These are phyloP conservation scores for Drosophila navojoa DNA, from an alignment of 1,140 invertebrate genomes.

Conservation along the genomic window DNA sequence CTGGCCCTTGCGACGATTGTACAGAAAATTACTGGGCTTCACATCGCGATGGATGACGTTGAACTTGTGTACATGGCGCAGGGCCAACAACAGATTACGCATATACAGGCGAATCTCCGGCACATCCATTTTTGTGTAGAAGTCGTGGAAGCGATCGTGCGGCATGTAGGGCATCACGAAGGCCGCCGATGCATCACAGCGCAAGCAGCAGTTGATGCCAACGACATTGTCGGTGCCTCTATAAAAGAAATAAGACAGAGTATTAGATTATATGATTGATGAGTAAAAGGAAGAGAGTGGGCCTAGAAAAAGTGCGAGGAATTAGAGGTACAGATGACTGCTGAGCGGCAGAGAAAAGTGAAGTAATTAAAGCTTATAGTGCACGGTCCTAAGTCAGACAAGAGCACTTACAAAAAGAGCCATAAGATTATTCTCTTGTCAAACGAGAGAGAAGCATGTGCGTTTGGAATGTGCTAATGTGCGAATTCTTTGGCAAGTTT, in stretches of 20 bases:
- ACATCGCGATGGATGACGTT: constrained; percentile 96
- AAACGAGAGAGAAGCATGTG: no score
- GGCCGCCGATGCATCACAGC: constrained; percentile 91
- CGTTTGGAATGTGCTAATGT: constrained; percentile 4
- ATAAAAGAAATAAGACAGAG: constrained; percentile 19
- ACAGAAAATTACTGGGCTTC: constrained; percentile 97
- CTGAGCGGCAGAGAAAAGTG: no score
- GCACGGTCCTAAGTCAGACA: no score
- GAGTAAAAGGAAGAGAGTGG: no score
- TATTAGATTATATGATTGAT: neutral
- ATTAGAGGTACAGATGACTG: no score
- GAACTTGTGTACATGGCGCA: constrained; percentile 92
- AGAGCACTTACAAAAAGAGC: no score
- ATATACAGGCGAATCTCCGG: constrained; percentile 92
- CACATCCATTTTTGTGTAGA: constrained; percentile 88
- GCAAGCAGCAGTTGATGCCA: constrained; percentile 90
- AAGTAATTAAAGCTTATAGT: no score
- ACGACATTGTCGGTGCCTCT: constrained; percentile 92
- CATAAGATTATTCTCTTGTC: no score
- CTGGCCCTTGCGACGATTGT: constrained; percentile 89
- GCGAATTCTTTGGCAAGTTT: neutral
- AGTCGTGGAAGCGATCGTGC: constrained; percentile 90
- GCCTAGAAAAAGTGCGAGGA: no score
- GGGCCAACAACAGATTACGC: constrained; percentile 91
- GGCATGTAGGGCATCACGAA: constrained; percentile 96